Evolutionary conservation across 2,888 invertebrate species (phyloP), one percentile per base, ranked within the genome.

Genomic region (Pristionchus arcanus): DNA sequence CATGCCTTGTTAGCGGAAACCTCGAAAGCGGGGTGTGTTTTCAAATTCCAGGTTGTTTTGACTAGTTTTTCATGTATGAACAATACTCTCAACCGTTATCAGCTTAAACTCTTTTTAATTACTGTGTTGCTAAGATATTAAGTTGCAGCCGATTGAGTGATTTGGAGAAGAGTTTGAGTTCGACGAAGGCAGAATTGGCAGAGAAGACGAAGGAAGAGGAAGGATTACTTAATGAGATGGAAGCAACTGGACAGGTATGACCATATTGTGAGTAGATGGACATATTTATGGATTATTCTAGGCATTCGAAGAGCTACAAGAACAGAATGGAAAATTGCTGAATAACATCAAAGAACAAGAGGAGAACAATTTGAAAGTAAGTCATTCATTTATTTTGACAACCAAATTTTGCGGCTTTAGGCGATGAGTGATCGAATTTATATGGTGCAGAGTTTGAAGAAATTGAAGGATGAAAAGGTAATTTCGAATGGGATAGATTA

Each of bases 291-390:
- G 15, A 19, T 49, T 37, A 37, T 87, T 91, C 1, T 31, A 89
- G 87, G 99, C 99, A 0, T 98, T 98, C 95, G 99, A 99, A 95
- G 99, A 99, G 95, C 98, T 98, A 98, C 98, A 99, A 96, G 98
- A 99, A 94, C 98, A 98, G 96, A 99, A 99, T 96, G 97, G 98
- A 0, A 96, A 98, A 66, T 96, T 99, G 34, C 97, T 99, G 88
- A 98, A 98, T 94, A 98, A 98, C 95, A 96, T 99, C 90, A 96
- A 98, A 2, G 98, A 99, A 95, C 99, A 98, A 91, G 98, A 98
- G 95, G 91, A 92, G 31, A 90, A 91, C 34, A 91, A 90, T 71
- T 28, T 87, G 16, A 87, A 87, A 66, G 87, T 87, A n/a, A 31
- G 74, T 31, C 25, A 21, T 84, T 84, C 19, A 34, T 34, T 37